These are phyloP conservation scores for Garrulus glandarius DNA, from an alignment of 2,797 vertebrate species.

Conservation along the genomic window DNA sequence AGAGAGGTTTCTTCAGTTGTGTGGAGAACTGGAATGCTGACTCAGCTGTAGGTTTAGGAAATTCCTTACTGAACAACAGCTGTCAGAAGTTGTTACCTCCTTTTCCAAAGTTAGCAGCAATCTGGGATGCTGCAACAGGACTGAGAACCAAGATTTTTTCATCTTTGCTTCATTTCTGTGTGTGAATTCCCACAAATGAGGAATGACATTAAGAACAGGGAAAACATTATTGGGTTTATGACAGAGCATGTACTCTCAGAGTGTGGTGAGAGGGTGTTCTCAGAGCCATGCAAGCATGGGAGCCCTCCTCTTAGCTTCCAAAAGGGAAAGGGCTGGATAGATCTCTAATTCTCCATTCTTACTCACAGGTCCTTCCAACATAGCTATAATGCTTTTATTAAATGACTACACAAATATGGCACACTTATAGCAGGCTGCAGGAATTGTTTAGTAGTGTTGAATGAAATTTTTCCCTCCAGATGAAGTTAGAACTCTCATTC, in stretches of 20 bases:
- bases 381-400: neutral
- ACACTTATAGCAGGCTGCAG: neutral
- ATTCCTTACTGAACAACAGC: neutral
- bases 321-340: neutral
- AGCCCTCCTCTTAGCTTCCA: neutral
- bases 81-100: neutral
- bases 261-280: rapidly evolving
- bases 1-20: neutral
- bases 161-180: neutral
- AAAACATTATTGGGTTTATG: neutral
- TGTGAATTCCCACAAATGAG: neutral
- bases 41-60: neutral
- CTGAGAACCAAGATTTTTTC: neutral
- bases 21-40: neutral
- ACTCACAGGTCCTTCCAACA: neutral
- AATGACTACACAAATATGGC: neutral
- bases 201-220: neutral
- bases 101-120: neutral
- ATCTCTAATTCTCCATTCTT: neutral
- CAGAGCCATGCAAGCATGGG: neutral
- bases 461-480: neutral
- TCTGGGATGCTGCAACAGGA: neutral
- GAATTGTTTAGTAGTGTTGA: neutral
- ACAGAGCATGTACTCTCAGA: rapidly evolving
- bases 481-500: neutral